Percentiles rank a stretch among this genome's conserved stretches.
Evolutionary conservation across 1,140 invertebrate species (phyloP).

Genomic region (Drosophila murphyi): DNA sequence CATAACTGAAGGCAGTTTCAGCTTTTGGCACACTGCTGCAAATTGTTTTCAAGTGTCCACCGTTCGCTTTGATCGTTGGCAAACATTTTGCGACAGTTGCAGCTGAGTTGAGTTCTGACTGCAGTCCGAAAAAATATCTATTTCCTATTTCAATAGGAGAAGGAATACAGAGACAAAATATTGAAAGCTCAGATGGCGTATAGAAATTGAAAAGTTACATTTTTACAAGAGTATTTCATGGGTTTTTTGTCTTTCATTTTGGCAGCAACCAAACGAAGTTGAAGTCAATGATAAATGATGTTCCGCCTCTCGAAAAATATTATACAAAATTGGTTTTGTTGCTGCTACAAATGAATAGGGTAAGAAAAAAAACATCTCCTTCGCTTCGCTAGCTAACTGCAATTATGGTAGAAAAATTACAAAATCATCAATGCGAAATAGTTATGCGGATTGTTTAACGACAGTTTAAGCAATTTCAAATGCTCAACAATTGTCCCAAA

Average conservation of each 20-base stretch:
- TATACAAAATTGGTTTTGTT: too few species aligned
- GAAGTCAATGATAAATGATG: too few species aligned
- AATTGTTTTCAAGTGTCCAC: constrained; percentile 29
- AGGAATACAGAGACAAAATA: neutral
- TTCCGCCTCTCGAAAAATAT: too few species aligned
- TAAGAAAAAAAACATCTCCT: too few species aligned
- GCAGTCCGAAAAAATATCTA: constrained; percentile 12
- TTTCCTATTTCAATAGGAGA: constrained; percentile 25
- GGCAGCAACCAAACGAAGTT: too few species aligned
- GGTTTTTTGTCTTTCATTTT: too few species aligned
- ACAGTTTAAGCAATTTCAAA: constrained; percentile 14
- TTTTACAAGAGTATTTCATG: too few species aligned
- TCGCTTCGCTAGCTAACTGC: too few species aligned
- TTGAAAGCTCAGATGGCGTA: too few species aligned
- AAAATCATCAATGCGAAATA: constrained; percentile 12
- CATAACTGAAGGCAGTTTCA: constrained; percentile 34
- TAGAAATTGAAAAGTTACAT: too few species aligned
- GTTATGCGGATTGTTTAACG: constrained; percentile 11
- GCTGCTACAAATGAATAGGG: too few species aligned
- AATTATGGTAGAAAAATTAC: neutral
- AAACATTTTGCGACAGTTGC: constrained; percentile 30
- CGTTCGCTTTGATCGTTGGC: constrained; percentile 32
- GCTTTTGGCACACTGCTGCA: constrained; percentile 28
- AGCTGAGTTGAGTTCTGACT: neutral
- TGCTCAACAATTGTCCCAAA: neutral